These are phyloP conservation scores for Paedocypris micromegethes DNA, from an alignment of 2,797 vertebrate genomes.

Conservation along the genomic window DNA sequence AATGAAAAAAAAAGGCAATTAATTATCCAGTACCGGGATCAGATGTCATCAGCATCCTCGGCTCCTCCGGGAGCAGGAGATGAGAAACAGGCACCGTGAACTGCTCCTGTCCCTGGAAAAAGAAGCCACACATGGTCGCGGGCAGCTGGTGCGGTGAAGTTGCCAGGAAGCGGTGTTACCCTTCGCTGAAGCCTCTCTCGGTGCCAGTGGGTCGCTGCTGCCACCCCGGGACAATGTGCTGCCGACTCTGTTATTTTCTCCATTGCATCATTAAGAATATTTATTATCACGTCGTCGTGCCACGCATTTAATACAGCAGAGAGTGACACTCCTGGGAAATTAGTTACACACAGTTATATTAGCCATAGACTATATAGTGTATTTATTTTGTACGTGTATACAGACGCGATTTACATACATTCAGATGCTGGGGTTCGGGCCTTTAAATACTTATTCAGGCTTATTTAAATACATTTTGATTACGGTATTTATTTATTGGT, in stretches of 20 bases:
- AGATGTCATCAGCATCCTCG: conserved; percentile 48
- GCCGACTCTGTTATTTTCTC: conserved; percentile 35
- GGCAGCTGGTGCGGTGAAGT: conserved; percentile 44
- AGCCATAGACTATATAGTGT: too few species aligned
- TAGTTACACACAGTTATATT: conserved; percentile 1
- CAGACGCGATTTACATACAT: too few species aligned
- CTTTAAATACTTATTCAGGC: too few species aligned
- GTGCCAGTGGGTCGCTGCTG: conserved; percentile 40
- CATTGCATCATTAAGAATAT: conserved; percentile 43
- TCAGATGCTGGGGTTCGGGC: too few species aligned
- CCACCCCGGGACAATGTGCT: conserved; percentile 18
- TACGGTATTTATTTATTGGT: too few species aligned
- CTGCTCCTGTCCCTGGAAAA: conserved; percentile 47
- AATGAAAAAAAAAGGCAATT: conserved; percentile 43
- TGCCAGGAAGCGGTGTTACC: conserved; percentile 39
- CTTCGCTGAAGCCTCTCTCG: conserved; percentile 39
- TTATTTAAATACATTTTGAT: too few species aligned
- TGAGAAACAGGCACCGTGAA: conserved; percentile 42
- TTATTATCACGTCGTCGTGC: conserved; percentile 41
- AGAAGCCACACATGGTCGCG: conserved; percentile 20
- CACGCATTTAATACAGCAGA: conserved; percentile 41
- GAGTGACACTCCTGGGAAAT: conserved; percentile 34
- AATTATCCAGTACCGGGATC: conserved; percentile 50
- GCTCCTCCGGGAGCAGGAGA: conserved; percentile 48
- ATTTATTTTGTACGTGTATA: too few species aligned